A percentile compares a stretch with the other conserved stretches of the same genome.
Evolutionary conservation across 2,888 invertebrate genomes (phyloP).

Genomic region (Agrotis segetum): DNA sequence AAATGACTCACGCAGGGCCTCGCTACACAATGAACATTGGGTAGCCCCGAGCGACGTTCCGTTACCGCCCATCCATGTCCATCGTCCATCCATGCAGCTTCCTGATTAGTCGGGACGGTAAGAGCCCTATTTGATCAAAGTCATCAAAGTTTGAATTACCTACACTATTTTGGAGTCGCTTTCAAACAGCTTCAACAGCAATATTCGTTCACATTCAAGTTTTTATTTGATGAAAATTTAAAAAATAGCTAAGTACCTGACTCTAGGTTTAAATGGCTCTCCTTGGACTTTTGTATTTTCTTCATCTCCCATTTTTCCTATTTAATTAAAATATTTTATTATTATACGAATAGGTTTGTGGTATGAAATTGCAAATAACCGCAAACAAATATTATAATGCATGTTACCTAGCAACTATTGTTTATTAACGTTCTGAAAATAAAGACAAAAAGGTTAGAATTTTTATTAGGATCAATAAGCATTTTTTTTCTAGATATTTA

Average conservation of each 20-base stretch:
- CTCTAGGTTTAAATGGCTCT: conserved; percentile 15
- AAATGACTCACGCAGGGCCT: conserved; percentile 31
- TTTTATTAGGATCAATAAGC: no score
- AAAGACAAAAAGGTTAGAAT: not conserved
- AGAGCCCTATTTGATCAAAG: not conserved
- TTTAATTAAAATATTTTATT: not conserved
- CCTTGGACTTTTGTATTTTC: not conserved
- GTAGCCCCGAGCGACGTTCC: conserved; percentile 33
- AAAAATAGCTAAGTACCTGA: conserved; percentile 15
- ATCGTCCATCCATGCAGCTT: no score
- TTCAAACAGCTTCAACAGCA: not conserved
- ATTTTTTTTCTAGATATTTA: not conserved
- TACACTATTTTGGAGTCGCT: no score
- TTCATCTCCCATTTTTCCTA: conserved; percentile 28
- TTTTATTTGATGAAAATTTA: not conserved
- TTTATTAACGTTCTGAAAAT: no score
- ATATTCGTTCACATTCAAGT: no score
- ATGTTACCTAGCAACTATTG: conserved; percentile 47
- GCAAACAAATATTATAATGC: conserved; percentile 2
- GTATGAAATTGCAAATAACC: not conserved
- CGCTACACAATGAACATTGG: conserved; percentile 9
- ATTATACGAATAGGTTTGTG: no score
- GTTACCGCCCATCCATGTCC: conserved; percentile 15
- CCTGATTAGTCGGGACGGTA: no score
- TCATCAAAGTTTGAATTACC: not conserved